phyloP scores from a whole-genome alignment of 2,797 vertebrate genomes.

The Helarctos malayanus region DNA sequence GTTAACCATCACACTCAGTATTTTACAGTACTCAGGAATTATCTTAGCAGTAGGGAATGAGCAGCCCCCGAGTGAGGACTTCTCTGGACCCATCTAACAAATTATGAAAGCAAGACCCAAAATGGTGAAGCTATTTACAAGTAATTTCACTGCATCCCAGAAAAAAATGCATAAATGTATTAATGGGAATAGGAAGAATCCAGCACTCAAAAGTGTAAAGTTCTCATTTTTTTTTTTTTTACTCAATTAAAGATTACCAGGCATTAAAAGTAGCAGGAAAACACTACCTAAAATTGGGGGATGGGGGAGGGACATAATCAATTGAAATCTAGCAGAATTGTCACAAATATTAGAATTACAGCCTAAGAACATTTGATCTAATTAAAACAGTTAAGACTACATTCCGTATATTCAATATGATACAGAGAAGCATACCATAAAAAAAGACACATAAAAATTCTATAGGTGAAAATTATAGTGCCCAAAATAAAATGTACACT shows the following conservation, averaged over 20 bases:
- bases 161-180: not conserved
- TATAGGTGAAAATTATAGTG: not conserved
- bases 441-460: not conserved
- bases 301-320: not conserved
- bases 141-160: not conserved
- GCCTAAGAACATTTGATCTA: not conserved
- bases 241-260: not conserved
- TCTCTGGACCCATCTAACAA: not conserved
- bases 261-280: not conserved
- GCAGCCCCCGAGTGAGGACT: not conserved
- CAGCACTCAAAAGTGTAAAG: not conserved
- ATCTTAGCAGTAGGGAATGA: not conserved
- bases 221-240: not conserved
- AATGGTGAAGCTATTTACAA: not conserved
- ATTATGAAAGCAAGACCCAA: not conserved
- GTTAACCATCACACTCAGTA: not conserved
- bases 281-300: not conserved
- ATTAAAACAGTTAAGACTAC: not conserved
- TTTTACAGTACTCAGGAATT: not conserved
- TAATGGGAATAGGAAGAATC: not conserved
- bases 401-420: not conserved
- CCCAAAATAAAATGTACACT: not conserved
- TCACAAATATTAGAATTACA: not conserved
- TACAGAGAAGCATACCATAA: not conserved
- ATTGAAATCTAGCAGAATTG: not conserved